A percentile compares a stretch with the other conserved stretches of the same genome.
phyloP scores from a whole-genome alignment of 2,113 vertebrate species.

The Cebus imitator region DNA sequence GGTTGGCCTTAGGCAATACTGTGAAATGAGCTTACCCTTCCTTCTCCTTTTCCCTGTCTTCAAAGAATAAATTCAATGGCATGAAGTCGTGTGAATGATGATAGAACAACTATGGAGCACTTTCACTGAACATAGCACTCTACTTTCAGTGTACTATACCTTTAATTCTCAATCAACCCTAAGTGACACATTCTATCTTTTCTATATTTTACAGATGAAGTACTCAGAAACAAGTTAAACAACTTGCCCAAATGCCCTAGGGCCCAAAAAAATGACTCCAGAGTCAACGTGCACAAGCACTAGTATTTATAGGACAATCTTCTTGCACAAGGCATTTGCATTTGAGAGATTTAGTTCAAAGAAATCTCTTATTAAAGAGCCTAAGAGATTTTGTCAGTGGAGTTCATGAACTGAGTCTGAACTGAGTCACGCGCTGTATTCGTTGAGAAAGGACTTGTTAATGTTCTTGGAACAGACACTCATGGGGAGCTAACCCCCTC shows the following conservation, averaged over 20 bases:
- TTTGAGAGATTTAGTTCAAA: slow-evolving; percentile 1
- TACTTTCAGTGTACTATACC: background rate
- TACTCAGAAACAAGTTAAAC: background rate
- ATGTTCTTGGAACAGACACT: background rate
- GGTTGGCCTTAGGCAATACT: background rate
- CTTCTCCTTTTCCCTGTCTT: background rate
- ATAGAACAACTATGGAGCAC: background rate
- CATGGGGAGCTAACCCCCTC: background rate
- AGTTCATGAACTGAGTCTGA: background rate
- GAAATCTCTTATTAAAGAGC: background rate
- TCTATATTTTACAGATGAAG: background rate
- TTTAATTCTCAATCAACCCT: background rate
- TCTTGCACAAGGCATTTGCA: background rate
- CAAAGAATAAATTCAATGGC: background rate
- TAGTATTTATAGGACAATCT: background rate
- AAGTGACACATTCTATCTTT: background rate
- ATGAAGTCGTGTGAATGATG: background rate
- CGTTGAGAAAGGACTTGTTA: background rate
- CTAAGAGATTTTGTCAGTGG: background rate
- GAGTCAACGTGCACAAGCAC: background rate
- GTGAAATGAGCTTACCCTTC: background rate
- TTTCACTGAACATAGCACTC: no score
- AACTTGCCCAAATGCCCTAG: background rate
- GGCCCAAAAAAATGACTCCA: background rate
- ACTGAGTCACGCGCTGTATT: background rate